Percentiles rank a stretch among this genome's conserved stretches.
Evolutionary conservation across 2,113 vertebrate species (phyloP).

Genomic region (Cepphus grylle): DNA sequence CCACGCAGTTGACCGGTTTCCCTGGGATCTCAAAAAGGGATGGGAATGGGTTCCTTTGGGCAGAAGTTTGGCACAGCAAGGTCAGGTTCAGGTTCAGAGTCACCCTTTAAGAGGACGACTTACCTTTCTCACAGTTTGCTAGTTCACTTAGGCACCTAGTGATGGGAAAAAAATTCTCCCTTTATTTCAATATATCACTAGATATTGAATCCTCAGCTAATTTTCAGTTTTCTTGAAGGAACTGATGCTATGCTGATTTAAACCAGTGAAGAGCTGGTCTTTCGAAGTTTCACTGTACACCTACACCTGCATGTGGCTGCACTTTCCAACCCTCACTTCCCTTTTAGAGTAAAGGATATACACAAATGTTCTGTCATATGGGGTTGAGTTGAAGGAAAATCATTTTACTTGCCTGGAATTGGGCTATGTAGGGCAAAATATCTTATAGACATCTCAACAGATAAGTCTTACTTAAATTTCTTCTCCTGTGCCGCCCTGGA

Average conservation of each 20-base stretch:
- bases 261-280: background rate
- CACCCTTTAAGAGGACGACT: background rate
- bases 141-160: background rate
- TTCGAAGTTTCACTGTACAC: background rate
- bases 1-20: rapidly evolving
- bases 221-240: background rate
- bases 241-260: background rate
- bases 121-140: background rate
- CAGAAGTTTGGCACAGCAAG: background rate
- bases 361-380: background rate
- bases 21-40: background rate
- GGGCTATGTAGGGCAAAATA: background rate
- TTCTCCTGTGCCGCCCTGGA: background rate
- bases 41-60: background rate
- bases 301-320: background rate
- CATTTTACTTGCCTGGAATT: background rate
- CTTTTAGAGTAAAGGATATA: background rate
- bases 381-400: background rate
- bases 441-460: background rate
- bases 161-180: background rate
- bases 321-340: background rate
- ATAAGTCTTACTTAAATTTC: background rate
- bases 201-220: background rate
- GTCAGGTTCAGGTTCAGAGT: background rate
- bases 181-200: background rate